Conservation (phyloP, 2,797 vertebrate genomes). For the Apodemus agrarius region DNA sequence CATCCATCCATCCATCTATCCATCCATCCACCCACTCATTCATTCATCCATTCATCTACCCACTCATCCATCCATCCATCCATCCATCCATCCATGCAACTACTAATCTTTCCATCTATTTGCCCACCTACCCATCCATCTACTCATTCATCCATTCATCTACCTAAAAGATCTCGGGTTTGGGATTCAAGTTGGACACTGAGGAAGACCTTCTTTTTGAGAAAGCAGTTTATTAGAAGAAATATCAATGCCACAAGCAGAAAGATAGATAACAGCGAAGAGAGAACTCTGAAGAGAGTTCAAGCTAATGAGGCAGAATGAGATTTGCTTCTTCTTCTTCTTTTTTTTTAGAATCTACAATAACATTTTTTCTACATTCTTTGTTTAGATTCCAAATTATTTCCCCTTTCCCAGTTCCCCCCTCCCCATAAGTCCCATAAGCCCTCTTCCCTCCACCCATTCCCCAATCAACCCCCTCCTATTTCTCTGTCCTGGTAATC, state of each 20-base stretch:
- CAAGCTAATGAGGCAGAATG: neutral
- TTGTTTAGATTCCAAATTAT: no score
- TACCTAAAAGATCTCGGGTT: neutral
- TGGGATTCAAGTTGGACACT: neutral
- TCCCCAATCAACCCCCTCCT: no score
- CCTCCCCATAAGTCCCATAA: no score
- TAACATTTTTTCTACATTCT: no score
- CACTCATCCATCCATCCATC: neutral
- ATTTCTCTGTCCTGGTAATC: no score
- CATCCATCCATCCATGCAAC: neutral
- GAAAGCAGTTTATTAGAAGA: neutral
- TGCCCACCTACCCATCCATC: neutral
- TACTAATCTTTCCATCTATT: neutral
- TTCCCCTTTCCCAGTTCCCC: no score
- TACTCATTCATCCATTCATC: neutral
- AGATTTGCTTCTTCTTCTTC: neutral
- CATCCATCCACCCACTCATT: fast-evolving
- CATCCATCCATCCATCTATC: neutral
- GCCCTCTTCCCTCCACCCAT: no score
- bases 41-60: neutral
- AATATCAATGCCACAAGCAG: neutral
- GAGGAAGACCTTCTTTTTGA: neutral
- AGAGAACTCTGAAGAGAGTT: neutral
- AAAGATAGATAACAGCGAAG: neutral
- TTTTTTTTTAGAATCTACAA: no score